phyloP scores from a whole-genome alignment of 1,140 invertebrate genomes.

The Trachelipus rathkii region DNA sequence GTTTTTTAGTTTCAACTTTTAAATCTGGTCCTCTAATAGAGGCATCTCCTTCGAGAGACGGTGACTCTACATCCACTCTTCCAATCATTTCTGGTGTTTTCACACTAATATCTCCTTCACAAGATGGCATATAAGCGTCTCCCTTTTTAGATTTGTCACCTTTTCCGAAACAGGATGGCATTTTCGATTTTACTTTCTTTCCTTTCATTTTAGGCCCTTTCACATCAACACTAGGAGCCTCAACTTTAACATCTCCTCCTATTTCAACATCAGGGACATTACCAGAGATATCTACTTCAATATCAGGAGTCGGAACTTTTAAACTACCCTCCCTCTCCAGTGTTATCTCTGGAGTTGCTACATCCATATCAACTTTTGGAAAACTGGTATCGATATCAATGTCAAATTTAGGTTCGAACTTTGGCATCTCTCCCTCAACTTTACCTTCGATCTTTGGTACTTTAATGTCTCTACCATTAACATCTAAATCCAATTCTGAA shows the following conservation, averaged over 20 bases:
- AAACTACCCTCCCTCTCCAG: conserved; percentile 13
- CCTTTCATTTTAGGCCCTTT: conserved; percentile 22
- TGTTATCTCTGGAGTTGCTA: conserved; percentile 4
- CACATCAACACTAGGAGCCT: conserved; percentile 14
- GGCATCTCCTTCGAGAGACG: conserved; percentile 23
- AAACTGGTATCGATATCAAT: conserved; percentile 20
- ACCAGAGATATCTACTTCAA: not conserved
- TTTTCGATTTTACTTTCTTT: conserved; percentile 30
- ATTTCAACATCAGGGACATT: not conserved
- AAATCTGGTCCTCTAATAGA: conserved; percentile 14
- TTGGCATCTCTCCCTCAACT: not conserved
- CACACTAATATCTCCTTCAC: conserved; percentile 20
- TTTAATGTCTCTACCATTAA: conserved; percentile 13
- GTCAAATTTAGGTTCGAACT: conserved; percentile 4
- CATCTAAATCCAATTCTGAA: conserved; percentile 4
- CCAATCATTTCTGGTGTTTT: conserved; percentile 21
- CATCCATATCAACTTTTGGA: conserved; percentile 19
- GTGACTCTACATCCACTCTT: conserved; percentile 24
- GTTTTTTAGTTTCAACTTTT: conserved; percentile 14
- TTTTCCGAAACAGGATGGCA: conserved; percentile 34
- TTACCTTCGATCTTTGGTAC: conserved; percentile 1
- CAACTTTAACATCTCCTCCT: conserved; percentile 27
- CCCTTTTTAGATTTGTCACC: conserved; percentile 27
- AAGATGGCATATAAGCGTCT: conserved; percentile 25
- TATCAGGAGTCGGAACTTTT: conserved; percentile 13